Percentiles rank a stretch among this genome's conserved stretches.
These are phyloP conservation scores for Deroplatys truncata DNA, from an alignment of 2,888 invertebrate genomes.

Conservation along the genomic window DNA sequence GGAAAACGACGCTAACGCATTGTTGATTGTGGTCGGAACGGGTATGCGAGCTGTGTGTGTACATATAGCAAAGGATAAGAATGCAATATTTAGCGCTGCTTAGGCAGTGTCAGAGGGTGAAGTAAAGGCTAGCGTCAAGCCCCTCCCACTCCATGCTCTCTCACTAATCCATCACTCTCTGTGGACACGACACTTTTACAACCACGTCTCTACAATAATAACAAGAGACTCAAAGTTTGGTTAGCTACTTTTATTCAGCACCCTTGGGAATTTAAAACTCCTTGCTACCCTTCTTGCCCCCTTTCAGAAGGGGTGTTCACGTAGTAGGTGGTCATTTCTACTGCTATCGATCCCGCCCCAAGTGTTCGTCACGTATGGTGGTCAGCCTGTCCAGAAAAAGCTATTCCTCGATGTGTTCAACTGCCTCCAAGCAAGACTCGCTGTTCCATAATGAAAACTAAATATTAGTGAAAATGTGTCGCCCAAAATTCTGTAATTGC, in stretches of 20 bases:
- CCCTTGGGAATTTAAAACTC: background rate
- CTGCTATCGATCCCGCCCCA: background rate
- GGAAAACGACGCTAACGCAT: too few species aligned
- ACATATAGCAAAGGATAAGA: too few species aligned
- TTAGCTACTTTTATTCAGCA: background rate
- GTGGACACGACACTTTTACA: conserved; percentile 24
- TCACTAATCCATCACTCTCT: conserved; percentile 25
- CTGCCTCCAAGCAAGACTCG: too few species aligned
- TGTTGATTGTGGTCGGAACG: too few species aligned
- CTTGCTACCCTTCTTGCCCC: too few species aligned
- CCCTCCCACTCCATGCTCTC: conserved; percentile 23
- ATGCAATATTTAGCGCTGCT: background rate
- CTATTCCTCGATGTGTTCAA: too few species aligned
- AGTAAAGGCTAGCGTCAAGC: background rate
- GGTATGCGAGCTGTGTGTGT: too few species aligned
- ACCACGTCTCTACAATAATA: conserved; percentile 24
- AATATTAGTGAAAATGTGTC: too few species aligned
- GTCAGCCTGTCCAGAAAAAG: too few species aligned
- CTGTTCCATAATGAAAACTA: too few species aligned
- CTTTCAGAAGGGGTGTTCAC: background rate
- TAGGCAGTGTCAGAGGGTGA: background rate
- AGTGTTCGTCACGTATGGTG: background rate
- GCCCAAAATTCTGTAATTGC: too few species aligned
- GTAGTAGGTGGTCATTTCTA: background rate
- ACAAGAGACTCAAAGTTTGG: conserved; percentile 10